Percentiles rank a stretch among this genome's conserved stretches.
phyloP scores from a whole-genome alignment of 2,113 vertebrate species.

The Perca fluviatilis region DNA sequence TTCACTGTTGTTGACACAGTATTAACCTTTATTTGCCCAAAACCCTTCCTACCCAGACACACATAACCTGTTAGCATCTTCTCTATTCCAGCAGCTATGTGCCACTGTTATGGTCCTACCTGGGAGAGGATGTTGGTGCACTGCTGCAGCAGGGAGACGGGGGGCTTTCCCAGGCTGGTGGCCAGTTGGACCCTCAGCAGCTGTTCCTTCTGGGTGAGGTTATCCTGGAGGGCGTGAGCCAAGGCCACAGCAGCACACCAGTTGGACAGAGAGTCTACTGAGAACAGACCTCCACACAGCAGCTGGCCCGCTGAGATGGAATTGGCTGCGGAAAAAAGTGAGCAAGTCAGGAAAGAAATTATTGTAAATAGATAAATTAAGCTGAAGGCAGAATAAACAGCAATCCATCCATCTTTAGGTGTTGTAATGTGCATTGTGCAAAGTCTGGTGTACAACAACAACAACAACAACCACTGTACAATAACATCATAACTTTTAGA shows the following conservation, averaged over 20 bases:
- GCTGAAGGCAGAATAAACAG: not conserved
- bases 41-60: constrained; percentile 1
- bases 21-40: constrained; percentile 13
- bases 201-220: constrained; percentile 95
- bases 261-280: constrained; percentile 95
- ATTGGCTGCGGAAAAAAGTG: constrained; percentile 83
- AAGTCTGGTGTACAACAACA: too few species aligned
- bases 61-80: not conserved
- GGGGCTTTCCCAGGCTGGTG: constrained; percentile 96
- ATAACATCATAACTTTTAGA: too few species aligned
- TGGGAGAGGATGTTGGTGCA: constrained; percentile 99
- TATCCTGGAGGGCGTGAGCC: constrained; percentile 96
- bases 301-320: constrained; percentile 96
- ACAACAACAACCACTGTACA: not conserved
- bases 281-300: constrained; percentile 96
- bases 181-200: constrained; percentile 96
- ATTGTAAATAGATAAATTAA: not conserved
- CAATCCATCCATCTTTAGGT: not conserved
- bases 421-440: too few species aligned
- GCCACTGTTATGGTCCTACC: constrained; percentile 80
- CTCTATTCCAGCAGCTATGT: not conserved
- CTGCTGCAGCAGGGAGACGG: constrained; percentile 96
- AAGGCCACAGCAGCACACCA: constrained; percentile 97
- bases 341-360: not conserved
- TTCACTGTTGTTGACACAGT: constrained; percentile 52